Conservation (phyloP, 2,797 vertebrate genomes). For the Thripadectes ignobilis region DNA sequence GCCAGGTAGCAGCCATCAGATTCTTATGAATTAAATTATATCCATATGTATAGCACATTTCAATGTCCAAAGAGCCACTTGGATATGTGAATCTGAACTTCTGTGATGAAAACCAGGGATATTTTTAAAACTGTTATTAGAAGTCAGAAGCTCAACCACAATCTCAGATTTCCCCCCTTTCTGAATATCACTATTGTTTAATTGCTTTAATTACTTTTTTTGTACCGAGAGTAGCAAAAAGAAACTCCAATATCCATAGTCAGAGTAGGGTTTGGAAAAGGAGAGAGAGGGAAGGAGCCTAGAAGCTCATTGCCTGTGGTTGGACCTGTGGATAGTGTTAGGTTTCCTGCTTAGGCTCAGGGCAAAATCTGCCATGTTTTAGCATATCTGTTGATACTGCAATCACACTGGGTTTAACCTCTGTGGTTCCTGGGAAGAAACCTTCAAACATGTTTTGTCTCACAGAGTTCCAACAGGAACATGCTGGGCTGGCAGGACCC, state of each 20-base stretch:
- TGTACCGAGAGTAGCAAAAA: background rate
- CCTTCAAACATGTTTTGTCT: background rate
- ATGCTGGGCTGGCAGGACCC: background rate
- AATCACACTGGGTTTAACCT: background rate
- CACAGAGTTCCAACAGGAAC: accelerated
- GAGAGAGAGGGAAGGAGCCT: background rate
- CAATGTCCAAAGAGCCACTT: background rate
- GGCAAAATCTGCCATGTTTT: background rate
- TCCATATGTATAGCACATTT: background rate
- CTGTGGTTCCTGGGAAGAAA: background rate
- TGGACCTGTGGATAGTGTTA: background rate
- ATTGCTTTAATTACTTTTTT: background rate
- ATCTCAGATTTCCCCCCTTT: background rate
- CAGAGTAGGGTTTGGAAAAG: background rate
- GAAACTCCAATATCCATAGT: background rate
- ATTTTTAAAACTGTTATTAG: background rate
- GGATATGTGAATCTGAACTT: background rate
- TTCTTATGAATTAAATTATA: background rate
- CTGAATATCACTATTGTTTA: background rate
- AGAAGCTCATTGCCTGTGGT: background rate
- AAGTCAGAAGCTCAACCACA: background rate
- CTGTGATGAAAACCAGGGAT: background rate
- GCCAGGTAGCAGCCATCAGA: background rate
- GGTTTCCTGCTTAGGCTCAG: background rate
- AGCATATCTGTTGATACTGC: background rate